Conservation (phyloP, 2,888 invertebrate genomes). For the Boloria selene region DNA sequence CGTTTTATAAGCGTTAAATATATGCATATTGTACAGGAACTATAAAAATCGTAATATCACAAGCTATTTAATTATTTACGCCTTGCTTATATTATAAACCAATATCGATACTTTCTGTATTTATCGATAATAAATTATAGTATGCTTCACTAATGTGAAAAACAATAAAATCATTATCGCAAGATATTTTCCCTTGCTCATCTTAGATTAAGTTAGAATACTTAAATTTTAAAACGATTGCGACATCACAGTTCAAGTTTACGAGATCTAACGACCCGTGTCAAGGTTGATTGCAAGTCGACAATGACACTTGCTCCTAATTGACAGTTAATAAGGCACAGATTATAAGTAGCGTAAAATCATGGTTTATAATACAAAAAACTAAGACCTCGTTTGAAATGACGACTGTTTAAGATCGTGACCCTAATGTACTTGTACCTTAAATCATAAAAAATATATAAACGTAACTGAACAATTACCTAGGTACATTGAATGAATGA, state of each 20-base stretch:
- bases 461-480: background rate
- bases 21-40: too few species aligned
- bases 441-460: slow-evolving; percentile 16
- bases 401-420: slow-evolving; percentile 19
- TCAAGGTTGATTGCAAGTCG: slow-evolving; percentile 49
- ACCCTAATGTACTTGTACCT: slow-evolving; percentile 31
- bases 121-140: too few species aligned
- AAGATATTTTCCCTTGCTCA: too few species aligned
- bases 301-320: slow-evolving; percentile 44
- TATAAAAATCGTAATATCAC: too few species aligned
- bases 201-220: background rate
- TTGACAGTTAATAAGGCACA: slow-evolving; percentile 36
- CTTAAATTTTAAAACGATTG: slow-evolving; percentile 27
- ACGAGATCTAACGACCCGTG: slow-evolving; percentile 48
- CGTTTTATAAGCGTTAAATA: too few species aligned
- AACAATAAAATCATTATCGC: too few species aligned
- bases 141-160: too few species aligned
- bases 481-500: too few species aligned
- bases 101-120: too few species aligned
- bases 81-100: too few species aligned
- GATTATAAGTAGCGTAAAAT: slow-evolving; percentile 26
- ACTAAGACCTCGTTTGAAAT: slow-evolving; percentile 18
- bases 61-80: too few species aligned
- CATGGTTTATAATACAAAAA: slow-evolving; percentile 3
- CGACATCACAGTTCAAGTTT: slow-evolving; percentile 49